Evolutionary conservation across 2,888 invertebrate species (phyloP).

Genomic region (Mongoloraphidia duomilia): DNA sequence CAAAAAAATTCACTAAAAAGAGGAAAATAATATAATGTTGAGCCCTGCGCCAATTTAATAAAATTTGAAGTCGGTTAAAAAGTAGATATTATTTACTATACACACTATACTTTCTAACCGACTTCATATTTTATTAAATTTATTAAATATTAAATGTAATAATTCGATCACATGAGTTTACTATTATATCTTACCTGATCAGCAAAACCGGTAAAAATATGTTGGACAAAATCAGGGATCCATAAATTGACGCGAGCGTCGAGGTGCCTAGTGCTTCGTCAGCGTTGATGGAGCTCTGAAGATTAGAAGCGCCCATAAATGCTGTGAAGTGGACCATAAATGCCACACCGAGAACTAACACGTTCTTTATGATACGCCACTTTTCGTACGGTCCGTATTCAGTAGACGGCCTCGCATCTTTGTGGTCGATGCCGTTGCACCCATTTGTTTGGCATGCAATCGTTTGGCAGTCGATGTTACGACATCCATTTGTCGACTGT

Average conservation of each 20-base stretch:
- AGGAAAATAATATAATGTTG: no score
- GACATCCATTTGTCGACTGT: no score
- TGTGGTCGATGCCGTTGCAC: background rate
- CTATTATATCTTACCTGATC: slow-evolving; percentile 44
- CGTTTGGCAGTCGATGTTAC: no score
- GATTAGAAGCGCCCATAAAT: slow-evolving; percentile 71
- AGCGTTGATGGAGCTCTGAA: slow-evolving; percentile 74
- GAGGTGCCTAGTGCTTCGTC: slow-evolving; percentile 71
- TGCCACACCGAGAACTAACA: slow-evolving; percentile 69
- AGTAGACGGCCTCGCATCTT: background rate
- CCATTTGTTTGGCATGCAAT: no score
- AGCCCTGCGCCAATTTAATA: no score
- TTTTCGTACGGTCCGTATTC: slow-evolving; percentile 45
- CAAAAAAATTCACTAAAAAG: no score
- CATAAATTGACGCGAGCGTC: slow-evolving; percentile 75
- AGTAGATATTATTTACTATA: no score
- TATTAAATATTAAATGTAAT: no score
- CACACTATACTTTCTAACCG: no score
- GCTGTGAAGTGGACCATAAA: slow-evolving; percentile 90
- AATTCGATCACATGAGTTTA: no score
- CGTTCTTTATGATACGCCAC: slow-evolving; percentile 70
- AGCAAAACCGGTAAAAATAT: slow-evolving; percentile 74
- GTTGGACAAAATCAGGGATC: slow-evolving; percentile 76
- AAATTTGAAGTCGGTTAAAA: no score
- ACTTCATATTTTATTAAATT: no score